Evolutionary conservation across 64 coral and sea anemone genomes (phyloP).

Genomic region (Montipora efflorescens): DNA sequence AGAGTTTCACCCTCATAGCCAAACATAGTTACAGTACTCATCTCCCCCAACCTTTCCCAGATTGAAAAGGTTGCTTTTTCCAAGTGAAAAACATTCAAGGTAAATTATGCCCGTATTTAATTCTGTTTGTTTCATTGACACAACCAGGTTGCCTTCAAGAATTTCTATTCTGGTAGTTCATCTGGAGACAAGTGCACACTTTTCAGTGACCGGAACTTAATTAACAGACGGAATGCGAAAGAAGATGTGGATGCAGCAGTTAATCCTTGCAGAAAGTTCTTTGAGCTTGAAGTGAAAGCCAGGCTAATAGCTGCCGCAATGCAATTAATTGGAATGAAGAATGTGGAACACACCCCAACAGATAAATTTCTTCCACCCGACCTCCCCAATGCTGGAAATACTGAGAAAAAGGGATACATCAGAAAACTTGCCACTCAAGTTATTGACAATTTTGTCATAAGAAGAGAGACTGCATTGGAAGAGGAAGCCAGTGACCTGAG

Average conservation of each 20-base stretch:
- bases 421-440: no score
- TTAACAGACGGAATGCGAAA: constrained; percentile 70
- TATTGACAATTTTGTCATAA: no score
- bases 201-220: constrained; percentile 59
- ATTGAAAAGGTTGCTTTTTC: no score
- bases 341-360: not conserved
- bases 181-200: constrained; percentile 41
- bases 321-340: constrained; percentile 39
- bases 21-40: no score
- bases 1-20: no score
- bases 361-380: not conserved
- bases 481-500: no score
- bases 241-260: constrained; percentile 39
- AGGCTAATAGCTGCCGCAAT: constrained; percentile 63
- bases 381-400: not conserved
- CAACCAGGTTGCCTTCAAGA: not conserved
- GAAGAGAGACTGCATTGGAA: no score
- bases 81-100: no score
- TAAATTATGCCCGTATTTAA: no score
- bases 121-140: not conserved
- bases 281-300: constrained; percentile 50
- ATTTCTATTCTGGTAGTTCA: not conserved
- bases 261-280: constrained; percentile 40
- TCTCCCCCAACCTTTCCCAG: no score
- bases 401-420: not conserved